phyloP scores from a whole-genome alignment of 2,797 vertebrate genomes.

The Cuniculus paca region DNA sequence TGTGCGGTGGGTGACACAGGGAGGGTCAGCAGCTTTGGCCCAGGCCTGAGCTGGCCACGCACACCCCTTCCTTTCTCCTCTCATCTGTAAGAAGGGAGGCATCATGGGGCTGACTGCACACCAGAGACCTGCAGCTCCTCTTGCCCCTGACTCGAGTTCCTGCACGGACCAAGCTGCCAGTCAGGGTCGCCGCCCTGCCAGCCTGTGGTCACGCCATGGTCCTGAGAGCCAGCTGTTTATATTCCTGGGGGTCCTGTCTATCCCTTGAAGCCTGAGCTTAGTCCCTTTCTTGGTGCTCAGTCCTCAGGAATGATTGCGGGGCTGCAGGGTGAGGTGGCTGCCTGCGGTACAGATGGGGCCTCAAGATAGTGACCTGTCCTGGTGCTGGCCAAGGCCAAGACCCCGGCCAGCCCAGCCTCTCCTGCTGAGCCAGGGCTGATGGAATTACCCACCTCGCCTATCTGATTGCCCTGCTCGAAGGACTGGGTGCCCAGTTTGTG shows the following conservation, averaged over 20 bases:
- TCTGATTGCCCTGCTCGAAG: background rate
- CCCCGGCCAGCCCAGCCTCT: background rate
- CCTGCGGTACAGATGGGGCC: background rate
- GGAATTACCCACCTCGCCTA: conserved; percentile 43
- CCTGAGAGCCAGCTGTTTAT: background rate
- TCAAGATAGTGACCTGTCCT: background rate
- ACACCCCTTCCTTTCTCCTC: background rate
- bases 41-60: accelerated
- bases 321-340: background rate
- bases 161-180: accelerated
- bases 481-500: accelerated
- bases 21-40: background rate
- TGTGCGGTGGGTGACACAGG: background rate
- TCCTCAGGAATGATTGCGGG: background rate
- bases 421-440: background rate
- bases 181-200: accelerated
- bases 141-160: background rate
- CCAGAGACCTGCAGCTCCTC: background rate
- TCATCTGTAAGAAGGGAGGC: background rate
- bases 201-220: no score
- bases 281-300: background rate
- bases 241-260: background rate
- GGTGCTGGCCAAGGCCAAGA: accelerated
- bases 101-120: background rate
- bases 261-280: accelerated